Evolutionary conservation across 1,140 invertebrate species (phyloP).

Genomic region (Atta texana): DNA sequence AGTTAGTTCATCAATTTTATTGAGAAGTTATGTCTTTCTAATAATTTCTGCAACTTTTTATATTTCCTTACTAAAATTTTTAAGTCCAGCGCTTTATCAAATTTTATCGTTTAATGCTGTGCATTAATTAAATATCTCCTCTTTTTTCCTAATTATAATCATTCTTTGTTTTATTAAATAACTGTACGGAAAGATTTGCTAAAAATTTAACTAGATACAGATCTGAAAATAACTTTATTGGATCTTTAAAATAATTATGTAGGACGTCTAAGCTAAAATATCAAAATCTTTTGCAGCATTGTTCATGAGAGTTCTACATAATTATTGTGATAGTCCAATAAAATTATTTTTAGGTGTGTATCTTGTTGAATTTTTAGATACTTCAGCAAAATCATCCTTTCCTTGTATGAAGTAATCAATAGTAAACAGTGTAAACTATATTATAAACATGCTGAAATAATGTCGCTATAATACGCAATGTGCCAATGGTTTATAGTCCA

Average conservation of each 20-base stretch:
- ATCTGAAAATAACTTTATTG: no score
- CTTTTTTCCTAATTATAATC: neutral
- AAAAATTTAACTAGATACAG: no score
- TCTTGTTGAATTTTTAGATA: no score
- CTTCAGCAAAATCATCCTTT: no score
- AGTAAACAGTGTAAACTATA: neutral
- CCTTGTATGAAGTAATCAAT: neutral
- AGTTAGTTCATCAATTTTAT: slow-evolving; percentile 34
- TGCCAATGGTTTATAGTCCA: neutral
- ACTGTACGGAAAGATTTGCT: no score
- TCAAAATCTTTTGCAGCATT: no score
- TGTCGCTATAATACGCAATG: neutral
- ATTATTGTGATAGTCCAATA: no score
- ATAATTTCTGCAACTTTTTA: neutral
- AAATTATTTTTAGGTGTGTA: no score
- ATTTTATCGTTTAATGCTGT: neutral
- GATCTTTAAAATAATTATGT: no score
- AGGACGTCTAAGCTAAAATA: no score
- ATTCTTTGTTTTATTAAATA: neutral
- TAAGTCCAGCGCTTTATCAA: neutral
- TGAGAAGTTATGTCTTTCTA: neutral
- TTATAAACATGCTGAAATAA: neutral
- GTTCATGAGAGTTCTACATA: no score
- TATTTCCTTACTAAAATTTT: neutral
- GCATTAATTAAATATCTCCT: neutral